These are phyloP conservation scores for Psophia crepitans DNA, from an alignment of 2,113 vertebrate genomes.

Conservation along the genomic window DNA sequence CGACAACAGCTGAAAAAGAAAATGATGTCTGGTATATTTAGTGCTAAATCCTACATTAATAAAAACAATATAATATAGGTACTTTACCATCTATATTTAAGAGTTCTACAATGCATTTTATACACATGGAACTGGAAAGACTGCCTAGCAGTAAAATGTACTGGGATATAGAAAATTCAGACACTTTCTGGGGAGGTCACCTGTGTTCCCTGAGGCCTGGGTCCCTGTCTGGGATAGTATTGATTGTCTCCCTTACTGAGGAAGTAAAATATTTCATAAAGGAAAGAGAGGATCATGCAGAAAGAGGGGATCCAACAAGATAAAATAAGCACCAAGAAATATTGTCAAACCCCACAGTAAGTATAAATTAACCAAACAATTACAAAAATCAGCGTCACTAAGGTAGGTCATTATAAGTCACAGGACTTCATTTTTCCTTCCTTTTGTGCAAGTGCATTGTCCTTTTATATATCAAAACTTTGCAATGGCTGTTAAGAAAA, in stretches of 20 bases:
- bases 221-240: neutral
- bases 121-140: rapidly evolving
- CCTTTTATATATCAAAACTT: neutral
- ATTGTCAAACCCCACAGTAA: neutral
- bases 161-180: neutral
- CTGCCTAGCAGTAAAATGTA: neutral
- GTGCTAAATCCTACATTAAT: neutral
- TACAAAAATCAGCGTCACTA: neutral
- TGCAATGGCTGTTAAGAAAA: neutral
- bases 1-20: neutral
- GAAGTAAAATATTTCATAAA: neutral
- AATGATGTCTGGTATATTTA: neutral
- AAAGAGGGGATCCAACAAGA: neutral
- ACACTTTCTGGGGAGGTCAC: neutral
- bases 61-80: neutral
- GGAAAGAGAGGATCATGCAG: neutral
- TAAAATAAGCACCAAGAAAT: neutral
- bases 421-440: neutral
- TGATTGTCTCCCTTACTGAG: neutral
- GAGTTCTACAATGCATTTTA: neutral
- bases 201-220: neutral
- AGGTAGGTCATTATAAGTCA: neutral
- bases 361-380: neutral
- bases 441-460: neutral
- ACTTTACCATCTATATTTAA: neutral